Evolutionary conservation across 2,888 invertebrate genomes (phyloP).

Genomic region (Lithophane ornitopus): DNA sequence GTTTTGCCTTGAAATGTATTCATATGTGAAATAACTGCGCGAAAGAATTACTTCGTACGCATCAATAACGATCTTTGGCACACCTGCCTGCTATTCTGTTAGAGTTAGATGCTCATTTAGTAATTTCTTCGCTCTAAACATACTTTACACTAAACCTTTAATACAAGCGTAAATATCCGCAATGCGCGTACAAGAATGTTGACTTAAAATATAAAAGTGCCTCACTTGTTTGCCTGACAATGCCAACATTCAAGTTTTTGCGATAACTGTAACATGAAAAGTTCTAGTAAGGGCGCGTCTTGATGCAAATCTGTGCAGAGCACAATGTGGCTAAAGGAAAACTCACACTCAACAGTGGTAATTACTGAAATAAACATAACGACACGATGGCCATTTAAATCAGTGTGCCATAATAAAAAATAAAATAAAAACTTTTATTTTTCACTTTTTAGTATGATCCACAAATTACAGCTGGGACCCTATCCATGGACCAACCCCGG

Average conservation of each 20-base stretch:
- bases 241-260: background rate
- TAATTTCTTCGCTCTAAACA: slow-evolving; percentile 23
- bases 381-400: too few relatives aligned
- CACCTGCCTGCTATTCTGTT: slow-evolving; percentile 45
- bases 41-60: slow-evolving; percentile 35
- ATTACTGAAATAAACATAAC: too few relatives aligned
- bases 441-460: too few relatives aligned
- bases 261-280: slow-evolving; percentile 7
- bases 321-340: background rate
- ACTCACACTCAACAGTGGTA: too few relatives aligned
- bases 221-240: too few relatives aligned
- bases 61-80: slow-evolving; percentile 34
- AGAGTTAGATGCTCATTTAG: slow-evolving; percentile 37
- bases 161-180: slow-evolving; percentile 6
- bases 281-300: background rate
- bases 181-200: slow-evolving; percentile 26
- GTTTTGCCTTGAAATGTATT: slow-evolving; percentile 7
- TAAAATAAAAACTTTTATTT: too few relatives aligned
- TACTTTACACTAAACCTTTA: background rate
- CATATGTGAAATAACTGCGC: slow-evolving; percentile 42
- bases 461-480: too few relatives aligned
- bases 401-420: too few relatives aligned
- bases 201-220: slow-evolving; percentile 10
- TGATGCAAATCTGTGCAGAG: background rate
- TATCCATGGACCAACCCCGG: too few relatives aligned